Base-by-base conservation (phyloP, 2,113 vertebrate species). In the Euleptes europaea region DNA sequence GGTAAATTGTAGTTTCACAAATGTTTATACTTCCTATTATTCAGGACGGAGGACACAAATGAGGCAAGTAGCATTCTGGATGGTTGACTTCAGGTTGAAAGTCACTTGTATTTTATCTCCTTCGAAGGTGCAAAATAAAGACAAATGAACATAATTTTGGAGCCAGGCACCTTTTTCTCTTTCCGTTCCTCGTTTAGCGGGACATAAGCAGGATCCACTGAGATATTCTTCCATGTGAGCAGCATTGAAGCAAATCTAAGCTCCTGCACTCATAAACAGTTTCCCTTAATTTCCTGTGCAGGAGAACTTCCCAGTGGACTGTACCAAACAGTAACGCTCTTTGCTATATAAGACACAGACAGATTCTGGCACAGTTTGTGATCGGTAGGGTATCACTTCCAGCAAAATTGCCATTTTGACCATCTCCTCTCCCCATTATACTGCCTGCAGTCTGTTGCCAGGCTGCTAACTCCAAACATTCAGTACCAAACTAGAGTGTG, bases 101-200 rank as follows among this genome's bases (percentile, higher is more conserved):
- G 75, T 87, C 11, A 69, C 15, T 78, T 87, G 60, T 3, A 73
- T 88, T 86, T 83, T 78, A 7, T 86, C 54, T 38, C 19, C 57
- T 60, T 84, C 35, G 38, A 70, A 51, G 82, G 79, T 63, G 63
- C 60, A 75, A 1, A 80, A 57, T 85, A 80, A 65, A 80, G 5
- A 67, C 47, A 70, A 33, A 84, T 71, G 65, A 13, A 60, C 14
- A 49, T 70, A 69, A 51, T 2, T 8, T 54, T 40, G 42, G 26
- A 31, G 11, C 12, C 72, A 31, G 66, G 49, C 65, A 88, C 77
- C 10, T 21, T 21, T 83, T 78, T 88, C 17, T 57, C 63, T 74
- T 31, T 51, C 15, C 31, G 21, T 28, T 28, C 79, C 44, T 47
- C 35, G 14, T 81, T 81, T 70, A 70, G 49, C 14, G 35, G 21